Conservation (phyloP, 53 echinoderm and acorn worm species). For the Echinarachnius parma region DNA sequence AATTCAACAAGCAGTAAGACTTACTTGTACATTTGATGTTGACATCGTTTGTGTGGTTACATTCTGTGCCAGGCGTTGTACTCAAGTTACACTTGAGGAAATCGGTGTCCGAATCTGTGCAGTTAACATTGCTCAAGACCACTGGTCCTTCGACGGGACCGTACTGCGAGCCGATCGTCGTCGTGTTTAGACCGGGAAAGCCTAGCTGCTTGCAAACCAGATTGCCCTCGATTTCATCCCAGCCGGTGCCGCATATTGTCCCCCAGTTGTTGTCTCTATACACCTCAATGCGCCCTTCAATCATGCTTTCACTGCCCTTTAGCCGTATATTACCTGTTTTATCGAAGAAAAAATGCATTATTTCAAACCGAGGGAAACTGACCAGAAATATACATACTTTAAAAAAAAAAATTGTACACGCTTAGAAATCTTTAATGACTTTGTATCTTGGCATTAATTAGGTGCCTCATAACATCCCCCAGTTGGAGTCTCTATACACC, state of each 20-base stretch:
- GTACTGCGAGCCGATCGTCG: conserved; percentile 3
- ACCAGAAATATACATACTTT: too few species aligned
- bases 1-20: too few species aligned
- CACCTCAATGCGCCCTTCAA: conserved; percentile 55
- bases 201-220: conserved; percentile 50
- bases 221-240: conserved; percentile 47
- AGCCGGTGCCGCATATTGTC: conserved; percentile 47
- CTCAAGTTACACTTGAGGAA: conserved; percentile 8
- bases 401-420: too few species aligned
- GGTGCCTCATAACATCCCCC: conserved; percentile 49
- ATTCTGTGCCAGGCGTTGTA: conserved; percentile 6
- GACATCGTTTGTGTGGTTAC: too few species aligned
- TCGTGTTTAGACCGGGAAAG: conserved; percentile 46
- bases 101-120: conserved; percentile 2
- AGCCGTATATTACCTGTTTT: conserved; percentile 59
- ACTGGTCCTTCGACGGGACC: not conserved
- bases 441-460: too few species aligned
- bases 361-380: too few species aligned
- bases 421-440: too few species aligned
- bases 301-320: conserved; percentile 23
- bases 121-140: conserved; percentile 16
- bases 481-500: conserved; percentile 27
- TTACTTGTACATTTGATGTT: too few species aligned
- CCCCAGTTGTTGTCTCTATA: conserved; percentile 39
- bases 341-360: too few species aligned